Conservation (phyloP, 2,113 vertebrate species). For the Murina feae region DNA sequence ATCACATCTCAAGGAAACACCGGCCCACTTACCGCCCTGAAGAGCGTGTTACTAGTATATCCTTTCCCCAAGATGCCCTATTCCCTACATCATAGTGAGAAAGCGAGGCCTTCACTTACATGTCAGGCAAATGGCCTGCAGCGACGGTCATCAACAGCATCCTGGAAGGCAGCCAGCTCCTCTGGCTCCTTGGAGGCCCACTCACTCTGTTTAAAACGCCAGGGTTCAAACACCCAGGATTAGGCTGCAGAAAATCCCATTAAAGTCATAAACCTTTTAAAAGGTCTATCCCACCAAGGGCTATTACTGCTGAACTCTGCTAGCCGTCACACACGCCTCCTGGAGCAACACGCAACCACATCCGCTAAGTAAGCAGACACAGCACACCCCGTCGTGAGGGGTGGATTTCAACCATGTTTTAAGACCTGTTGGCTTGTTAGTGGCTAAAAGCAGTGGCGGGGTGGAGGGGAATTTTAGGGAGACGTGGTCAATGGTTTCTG, state of each 20-base stretch:
- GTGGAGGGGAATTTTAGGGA: accelerated
- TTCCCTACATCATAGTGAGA: background rate
- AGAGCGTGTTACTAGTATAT: background rate
- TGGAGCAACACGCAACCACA: background rate
- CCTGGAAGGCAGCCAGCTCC: background rate
- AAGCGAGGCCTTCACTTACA: background rate
- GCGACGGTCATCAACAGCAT: background rate
- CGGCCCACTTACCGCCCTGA: background rate
- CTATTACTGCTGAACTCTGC: background rate
- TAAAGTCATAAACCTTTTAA: background rate
- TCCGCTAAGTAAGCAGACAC: background rate
- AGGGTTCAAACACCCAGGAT: background rate
- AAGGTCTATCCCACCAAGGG: background rate
- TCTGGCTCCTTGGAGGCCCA: background rate
- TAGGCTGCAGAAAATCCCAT: background rate
- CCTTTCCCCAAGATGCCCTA: background rate
- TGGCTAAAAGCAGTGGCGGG: background rate
- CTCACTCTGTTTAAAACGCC: background rate
- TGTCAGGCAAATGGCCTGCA: background rate
- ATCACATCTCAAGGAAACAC: background rate
- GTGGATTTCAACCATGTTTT: background rate
- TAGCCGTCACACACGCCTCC: background rate
- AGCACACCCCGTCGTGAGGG: background rate
- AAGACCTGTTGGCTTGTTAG: background rate
- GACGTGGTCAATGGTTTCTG: background rate